These are phyloP conservation scores for Tachysurus vachellii DNA, from an alignment of 2,113 vertebrate genomes.

Conservation along the genomic window DNA sequence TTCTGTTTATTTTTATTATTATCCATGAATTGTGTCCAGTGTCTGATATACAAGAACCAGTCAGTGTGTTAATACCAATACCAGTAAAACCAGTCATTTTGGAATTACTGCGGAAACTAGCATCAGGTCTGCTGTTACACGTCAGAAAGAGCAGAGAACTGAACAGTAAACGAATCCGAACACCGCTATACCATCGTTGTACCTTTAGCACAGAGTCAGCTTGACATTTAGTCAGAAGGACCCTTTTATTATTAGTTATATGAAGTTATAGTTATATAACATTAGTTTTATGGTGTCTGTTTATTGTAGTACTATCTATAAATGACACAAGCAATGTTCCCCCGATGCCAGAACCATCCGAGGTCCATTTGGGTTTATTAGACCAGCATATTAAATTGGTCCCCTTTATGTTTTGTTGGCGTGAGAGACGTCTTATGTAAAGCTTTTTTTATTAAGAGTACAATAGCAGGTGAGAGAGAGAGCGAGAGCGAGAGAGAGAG, in stretches of 20 bases:
- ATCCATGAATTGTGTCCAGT: neutral
- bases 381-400: neutral
- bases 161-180: neutral
- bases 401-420: constrained; percentile 19
- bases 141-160: neutral
- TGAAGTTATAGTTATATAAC: too few species aligned
- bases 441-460: neutral
- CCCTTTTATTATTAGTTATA: neutral
- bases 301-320: neutral
- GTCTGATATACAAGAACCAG: neutral
- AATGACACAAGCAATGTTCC: neutral
- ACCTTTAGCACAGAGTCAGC: neutral
- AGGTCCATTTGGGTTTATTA: too few species aligned
- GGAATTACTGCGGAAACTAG: neutral
- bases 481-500: constrained; percentile 1
- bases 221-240: neutral
- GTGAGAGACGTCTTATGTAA: constrained; percentile 22
- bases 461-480: constrained; percentile 28
- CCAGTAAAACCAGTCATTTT: neutral
- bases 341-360: neutral
- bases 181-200: too few species aligned
- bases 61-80: neutral
- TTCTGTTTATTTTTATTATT: neutral
- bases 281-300: neutral
- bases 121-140: neutral